A percentile compares a stretch with the other conserved stretches of the same genome.
Evolutionary conservation across 2,113 vertebrate genomes (phyloP).

Genomic region (Coreoperca whiteheadi): DNA sequence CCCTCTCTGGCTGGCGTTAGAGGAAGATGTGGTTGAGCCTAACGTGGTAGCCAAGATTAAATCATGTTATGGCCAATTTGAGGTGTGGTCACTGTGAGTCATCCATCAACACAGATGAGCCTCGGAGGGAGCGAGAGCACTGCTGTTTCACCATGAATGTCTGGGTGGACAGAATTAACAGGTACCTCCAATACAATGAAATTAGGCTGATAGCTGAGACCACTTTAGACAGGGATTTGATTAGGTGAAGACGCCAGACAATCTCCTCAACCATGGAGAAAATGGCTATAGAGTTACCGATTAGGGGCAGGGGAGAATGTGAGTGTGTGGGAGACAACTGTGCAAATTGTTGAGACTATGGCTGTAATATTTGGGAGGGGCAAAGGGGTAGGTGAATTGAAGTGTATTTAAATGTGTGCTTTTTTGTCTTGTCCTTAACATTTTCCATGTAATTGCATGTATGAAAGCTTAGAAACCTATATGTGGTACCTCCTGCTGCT

Average conservation of each 20-base stretch:
- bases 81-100: slow-evolving; percentile 78
- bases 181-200: slow-evolving; percentile 54
- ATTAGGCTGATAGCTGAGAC: slow-evolving; percentile 78
- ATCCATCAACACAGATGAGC: slow-evolving; percentile 65
- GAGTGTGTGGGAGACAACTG: slow-evolving; percentile 25
- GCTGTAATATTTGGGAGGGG: slow-evolving; percentile 18
- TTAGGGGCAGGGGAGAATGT: slow-evolving; percentile 14
- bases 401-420: neutral
- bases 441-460: neutral
- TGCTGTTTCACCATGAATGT: slow-evolving; percentile 42
- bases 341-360: slow-evolving; percentile 36
- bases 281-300: slow-evolving; percentile 65
- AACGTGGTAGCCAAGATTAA: slow-evolving; percentile 61
- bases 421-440: neutral
- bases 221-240: slow-evolving; percentile 71
- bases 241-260: slow-evolving; percentile 74
- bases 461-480: neutral
- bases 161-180: slow-evolving; percentile 72
- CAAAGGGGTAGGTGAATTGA: neutral
- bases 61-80: slow-evolving; percentile 68
- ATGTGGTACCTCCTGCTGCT: slow-evolving; percentile 92
- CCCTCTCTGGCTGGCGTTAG: slow-evolving; percentile 20
- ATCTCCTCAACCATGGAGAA: slow-evolving; percentile 49
- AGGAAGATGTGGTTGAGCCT: slow-evolving; percentile 55
- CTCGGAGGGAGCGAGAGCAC: slow-evolving; percentile 16